Conservation (phyloP, 2,888 invertebrate genomes). For the Pristionchus fissidentatus region DNA sequence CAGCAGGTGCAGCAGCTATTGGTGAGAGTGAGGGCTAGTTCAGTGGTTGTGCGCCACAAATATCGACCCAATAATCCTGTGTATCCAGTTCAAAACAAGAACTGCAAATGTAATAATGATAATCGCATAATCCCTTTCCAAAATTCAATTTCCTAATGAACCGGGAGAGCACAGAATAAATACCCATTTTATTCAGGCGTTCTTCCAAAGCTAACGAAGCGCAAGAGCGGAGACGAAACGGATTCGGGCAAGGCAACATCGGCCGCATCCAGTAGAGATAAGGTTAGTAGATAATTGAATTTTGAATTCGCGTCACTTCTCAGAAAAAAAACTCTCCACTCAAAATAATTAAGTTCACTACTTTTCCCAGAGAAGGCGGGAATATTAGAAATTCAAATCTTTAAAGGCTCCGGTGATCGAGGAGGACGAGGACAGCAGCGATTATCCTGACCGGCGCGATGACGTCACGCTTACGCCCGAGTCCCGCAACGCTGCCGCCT, state of each 20-base stretch:
- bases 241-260: slow-evolving; percentile 44
- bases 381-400: not conserved
- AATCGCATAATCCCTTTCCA: no score
- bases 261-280: slow-evolving; percentile 26
- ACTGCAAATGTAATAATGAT: no score
- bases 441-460: slow-evolving; percentile 33
- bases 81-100: no score
- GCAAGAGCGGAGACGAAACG: not conserved
- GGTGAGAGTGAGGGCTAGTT: no score
- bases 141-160: no score
- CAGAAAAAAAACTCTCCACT: not conserved
- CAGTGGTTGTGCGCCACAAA: no score
- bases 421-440: slow-evolving; percentile 36
- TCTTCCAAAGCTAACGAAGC: slow-evolving; percentile 34
- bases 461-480: slow-evolving; percentile 36
- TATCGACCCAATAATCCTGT: no score
- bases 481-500: not conserved
- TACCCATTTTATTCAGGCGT: not conserved
- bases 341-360: not conserved
- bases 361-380: not conserved
- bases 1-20: not conserved
- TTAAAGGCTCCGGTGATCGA: slow-evolving; percentile 31
- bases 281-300: not conserved
- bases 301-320: not conserved
- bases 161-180: no score